A percentile compares a stretch with the other conserved stretches of the same genome.
Evolutionary conservation across 2,888 invertebrate species (phyloP).

Genomic region (Synanthedon vespiformis): DNA sequence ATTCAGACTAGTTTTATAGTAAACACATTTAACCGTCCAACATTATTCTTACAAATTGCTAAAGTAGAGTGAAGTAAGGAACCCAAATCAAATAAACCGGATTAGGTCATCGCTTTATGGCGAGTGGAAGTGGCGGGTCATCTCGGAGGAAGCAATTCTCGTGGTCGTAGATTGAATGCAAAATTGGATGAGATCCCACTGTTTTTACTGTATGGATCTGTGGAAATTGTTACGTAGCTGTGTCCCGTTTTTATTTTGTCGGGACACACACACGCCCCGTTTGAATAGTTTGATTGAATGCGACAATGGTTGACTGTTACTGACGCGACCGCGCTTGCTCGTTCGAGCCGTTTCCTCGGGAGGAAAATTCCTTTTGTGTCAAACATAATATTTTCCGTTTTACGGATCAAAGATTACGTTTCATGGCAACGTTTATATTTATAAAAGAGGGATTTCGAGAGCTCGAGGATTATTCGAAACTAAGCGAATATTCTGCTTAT

Average conservation of each 20-base stretch:
- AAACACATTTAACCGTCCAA: constrained; percentile 13
- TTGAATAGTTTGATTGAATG: constrained; percentile 63
- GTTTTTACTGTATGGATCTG: constrained; percentile 60
- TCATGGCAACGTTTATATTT: background rate
- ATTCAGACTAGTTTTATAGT: too few relatives aligned
- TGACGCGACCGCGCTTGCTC: constrained; percentile 14
- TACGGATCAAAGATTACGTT: background rate
- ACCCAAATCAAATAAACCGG: constrained; percentile 67
- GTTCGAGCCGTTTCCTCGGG: background rate
- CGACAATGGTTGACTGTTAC: constrained; percentile 61
- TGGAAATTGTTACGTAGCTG: constrained; percentile 41
- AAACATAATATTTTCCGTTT: background rate
- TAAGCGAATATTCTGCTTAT: too few relatives aligned
- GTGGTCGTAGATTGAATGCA: constrained; percentile 69
- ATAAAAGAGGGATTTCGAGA: background rate
- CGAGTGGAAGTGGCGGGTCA: constrained; percentile 64
- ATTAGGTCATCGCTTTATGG: constrained; percentile 68
- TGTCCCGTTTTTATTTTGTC: constrained; percentile 52
- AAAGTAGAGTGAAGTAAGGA: constrained; percentile 51
- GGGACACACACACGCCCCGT: constrained; percentile 41
- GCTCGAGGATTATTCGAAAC: too few relatives aligned
- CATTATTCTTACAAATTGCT: constrained; percentile 47
- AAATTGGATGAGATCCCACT: constrained; percentile 67
- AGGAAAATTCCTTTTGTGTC: background rate
- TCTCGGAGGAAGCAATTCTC: constrained; percentile 65